These are phyloP conservation scores for Heliconius ismenius DNA, from an alignment of 2,888 invertebrate species.

Conservation along the genomic window DNA sequence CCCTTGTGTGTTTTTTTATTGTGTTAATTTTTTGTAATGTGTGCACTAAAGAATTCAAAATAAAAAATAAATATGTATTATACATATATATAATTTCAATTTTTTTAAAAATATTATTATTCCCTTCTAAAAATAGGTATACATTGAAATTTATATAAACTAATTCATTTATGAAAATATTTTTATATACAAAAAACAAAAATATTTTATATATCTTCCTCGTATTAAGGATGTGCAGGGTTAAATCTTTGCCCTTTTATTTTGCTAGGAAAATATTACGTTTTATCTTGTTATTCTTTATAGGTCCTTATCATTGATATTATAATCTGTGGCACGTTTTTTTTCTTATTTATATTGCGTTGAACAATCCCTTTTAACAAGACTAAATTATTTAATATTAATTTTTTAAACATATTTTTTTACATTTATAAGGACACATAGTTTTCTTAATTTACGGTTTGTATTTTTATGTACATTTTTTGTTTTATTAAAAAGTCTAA, in stretches of 20 bases:
- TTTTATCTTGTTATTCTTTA: neutral
- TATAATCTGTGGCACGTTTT: slow-evolving; percentile 15
- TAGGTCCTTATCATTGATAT: slow-evolving; percentile 16
- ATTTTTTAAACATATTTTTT: neutral
- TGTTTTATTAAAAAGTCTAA: slow-evolving; percentile 19
- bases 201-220: neutral
- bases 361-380: neutral
- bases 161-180: slow-evolving; percentile 16
- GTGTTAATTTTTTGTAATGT: neutral
- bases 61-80: neutral
- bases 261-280: slow-evolving; percentile 9
- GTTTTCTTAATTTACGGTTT: slow-evolving; percentile 16
- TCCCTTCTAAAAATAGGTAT: slow-evolving; percentile 3
- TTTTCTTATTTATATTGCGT: neutral
- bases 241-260: slow-evolving; percentile 1
- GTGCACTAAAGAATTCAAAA: neutral
- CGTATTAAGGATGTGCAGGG: neutral
- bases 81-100: neutral
- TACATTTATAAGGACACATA: slow-evolving; percentile 26
- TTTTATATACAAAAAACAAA: slow-evolving; percentile 1
- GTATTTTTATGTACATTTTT: slow-evolving; percentile 1
- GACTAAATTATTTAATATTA: neutral
- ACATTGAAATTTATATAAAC: neutral
- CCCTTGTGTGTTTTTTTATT: too few species aligned
- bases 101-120: slow-evolving; percentile 4